Conservation (phyloP, 2,888 invertebrate genomes). For the Aspidiotus destructor region DNA sequence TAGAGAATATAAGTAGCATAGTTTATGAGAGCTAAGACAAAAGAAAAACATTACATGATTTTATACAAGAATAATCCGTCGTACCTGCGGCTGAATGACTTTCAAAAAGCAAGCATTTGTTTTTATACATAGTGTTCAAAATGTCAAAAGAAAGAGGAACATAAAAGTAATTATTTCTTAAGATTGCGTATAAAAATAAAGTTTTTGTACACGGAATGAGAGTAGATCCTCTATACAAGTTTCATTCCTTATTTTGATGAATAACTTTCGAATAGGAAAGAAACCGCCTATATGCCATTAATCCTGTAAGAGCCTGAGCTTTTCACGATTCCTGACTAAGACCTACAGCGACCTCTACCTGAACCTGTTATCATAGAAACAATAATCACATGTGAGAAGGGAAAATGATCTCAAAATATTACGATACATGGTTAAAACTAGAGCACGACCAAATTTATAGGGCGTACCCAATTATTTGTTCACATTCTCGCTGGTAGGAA, state of each 20-base stretch:
- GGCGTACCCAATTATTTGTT: not conserved
- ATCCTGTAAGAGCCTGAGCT: conserved; percentile 30
- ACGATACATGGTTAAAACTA: not conserved
- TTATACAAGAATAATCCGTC: conserved; percentile 5
- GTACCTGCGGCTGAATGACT: conserved; percentile 7
- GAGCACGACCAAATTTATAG: not conserved
- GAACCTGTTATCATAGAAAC: conserved; percentile 33
- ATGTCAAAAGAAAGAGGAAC: conserved; percentile 18
- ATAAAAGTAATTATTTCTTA: conserved; percentile 14
- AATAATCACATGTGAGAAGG: conserved; percentile 20
- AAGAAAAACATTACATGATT: conserved; percentile 14
- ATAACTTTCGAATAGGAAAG: conserved; percentile 18
- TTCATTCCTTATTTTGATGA: conserved; percentile 25
- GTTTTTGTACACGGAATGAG: conserved; percentile 1
- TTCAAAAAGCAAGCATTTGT: conserved; percentile 21
- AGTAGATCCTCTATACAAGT: conserved; percentile 1
- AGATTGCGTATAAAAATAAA: conserved; percentile 15
- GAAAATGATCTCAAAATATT: conserved; percentile 8
- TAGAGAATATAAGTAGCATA: conserved; percentile 13
- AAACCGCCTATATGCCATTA: conserved; percentile 30
- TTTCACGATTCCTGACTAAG: conserved; percentile 32
- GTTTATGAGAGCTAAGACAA: not conserved
- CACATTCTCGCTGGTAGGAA: too few relatives aligned
- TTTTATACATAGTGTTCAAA: conserved; percentile 8
- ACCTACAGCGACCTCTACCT: conserved; percentile 32